Evolutionary conservation across 2,113 vertebrate genomes (phyloP).

Genomic region (Protobothrops flavoviridis): DNA sequence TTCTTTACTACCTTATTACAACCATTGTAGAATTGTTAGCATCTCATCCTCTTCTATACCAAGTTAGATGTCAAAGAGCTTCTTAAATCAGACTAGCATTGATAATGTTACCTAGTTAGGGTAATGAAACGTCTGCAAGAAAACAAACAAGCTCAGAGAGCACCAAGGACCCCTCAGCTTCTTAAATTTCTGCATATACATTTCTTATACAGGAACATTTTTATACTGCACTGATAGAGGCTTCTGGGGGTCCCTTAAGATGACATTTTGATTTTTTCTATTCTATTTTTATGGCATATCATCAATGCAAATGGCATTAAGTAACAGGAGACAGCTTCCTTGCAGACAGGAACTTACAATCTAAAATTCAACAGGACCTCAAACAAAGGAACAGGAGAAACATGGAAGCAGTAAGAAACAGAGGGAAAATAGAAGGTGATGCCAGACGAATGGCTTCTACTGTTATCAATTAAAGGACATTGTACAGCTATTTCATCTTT

Average conservation of each 20-base stretch:
- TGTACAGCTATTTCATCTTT: not conserved
- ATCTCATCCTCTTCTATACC: not conserved
- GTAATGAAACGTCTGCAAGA: no score
- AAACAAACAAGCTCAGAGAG: no score
- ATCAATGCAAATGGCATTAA: not conserved
- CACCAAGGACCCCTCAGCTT: not conserved
- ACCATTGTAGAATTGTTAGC: not conserved
- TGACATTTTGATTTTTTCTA: not conserved
- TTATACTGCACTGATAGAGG: not conserved
- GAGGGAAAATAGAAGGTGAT: not conserved
- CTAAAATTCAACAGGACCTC: not conserved
- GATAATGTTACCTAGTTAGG: no score
- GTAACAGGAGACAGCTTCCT: not conserved
- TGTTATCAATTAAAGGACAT: not conserved
- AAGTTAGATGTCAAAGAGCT: not conserved
- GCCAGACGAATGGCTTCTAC: not conserved
- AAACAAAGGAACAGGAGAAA: not conserved
- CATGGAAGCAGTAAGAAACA: not conserved
- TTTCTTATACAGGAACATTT: not conserved
- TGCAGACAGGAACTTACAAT: not conserved
- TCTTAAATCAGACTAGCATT: no score
- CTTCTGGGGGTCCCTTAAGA: not conserved
- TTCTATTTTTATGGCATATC: not conserved
- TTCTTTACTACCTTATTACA: not conserved
- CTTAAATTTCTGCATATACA: no score